Evolutionary conservation across 2,888 invertebrate genomes (phyloP).

Genomic region (Tachystola acroxantha): DNA sequence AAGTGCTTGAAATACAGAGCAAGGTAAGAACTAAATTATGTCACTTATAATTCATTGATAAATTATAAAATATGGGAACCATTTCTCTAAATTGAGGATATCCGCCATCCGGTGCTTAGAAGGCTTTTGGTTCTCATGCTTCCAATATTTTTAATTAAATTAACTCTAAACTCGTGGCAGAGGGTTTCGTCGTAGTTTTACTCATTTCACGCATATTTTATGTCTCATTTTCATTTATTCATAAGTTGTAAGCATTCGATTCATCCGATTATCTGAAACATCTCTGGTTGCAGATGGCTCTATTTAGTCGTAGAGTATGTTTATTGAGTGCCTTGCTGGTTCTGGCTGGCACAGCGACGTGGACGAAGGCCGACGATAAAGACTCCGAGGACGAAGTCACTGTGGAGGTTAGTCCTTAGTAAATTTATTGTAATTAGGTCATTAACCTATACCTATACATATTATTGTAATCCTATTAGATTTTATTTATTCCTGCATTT

Average conservation of each 20-base stretch:
- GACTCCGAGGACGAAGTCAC: constrained; percentile 51
- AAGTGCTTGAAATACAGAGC: constrained; percentile 11
- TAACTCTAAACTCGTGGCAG: constrained; percentile 21
- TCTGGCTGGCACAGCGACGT: constrained; percentile 30
- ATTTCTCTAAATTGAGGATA: constrained; percentile 53
- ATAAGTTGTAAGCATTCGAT: not conserved
- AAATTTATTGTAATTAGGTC: no score
- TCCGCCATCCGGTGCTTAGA: constrained; percentile 55
- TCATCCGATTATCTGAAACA: constrained; percentile 1
- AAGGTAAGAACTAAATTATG: constrained; percentile 15
- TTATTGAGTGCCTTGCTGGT: constrained; percentile 46
- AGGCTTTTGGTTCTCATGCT: constrained; percentile 13
- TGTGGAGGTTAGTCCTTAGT: constrained; percentile 57
- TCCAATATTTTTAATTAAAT: constrained; percentile 39
- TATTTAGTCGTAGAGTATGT: constrained; percentile 38
- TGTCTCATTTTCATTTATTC: constrained; percentile 1
- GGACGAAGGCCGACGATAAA: constrained; percentile 34
- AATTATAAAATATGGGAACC: constrained; percentile 5
- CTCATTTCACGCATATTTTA: not conserved
- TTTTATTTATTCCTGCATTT: no score
- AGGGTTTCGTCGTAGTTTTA: not conserved
- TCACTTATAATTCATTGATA: not conserved
- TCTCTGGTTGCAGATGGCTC: constrained; percentile 60
- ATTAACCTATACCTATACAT: not conserved
- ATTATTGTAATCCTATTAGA: not conserved